Evolutionary conservation across 2,888 invertebrate genomes (phyloP), one percentile per base, ranked within the genome.

Genomic region (Microdon myrmicae): DNA sequence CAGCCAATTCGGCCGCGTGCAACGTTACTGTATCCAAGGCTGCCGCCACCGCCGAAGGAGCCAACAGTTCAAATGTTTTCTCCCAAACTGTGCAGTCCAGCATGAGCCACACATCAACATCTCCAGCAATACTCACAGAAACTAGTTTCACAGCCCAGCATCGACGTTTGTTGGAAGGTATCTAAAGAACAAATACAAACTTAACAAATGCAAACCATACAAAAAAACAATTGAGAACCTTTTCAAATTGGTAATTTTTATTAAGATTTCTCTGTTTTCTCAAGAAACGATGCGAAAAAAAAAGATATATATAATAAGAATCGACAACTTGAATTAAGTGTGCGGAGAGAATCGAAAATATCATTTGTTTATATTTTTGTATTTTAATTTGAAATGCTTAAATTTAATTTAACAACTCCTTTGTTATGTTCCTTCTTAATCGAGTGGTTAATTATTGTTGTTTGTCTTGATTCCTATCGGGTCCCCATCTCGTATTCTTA

Each of bases 101-200:
- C 9, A 9, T 4, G 4, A 49, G 32, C 60, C 60, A 47, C 60
- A 51, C 45, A 60, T 41, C 38, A 43, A 16, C 55, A 55, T 41
- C 54, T 37, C 35, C 72, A 72, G 47, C 72, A 71, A 35, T 71
- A 68, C 51, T 68, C 67, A 64, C 69, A 69, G 68, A 69, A 70
- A 37, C 61, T 69, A 55, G 71, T 71, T 68, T 71, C 72, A 72
- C 76, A 68, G 79, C 77, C 75, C 79, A 79, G 72, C 79, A 79
- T 53, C 76, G 75, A 69, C 79, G 78, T 69, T 71, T 78, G 72
- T 76, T 79, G 74, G 79, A 79, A 79, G 79, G 79, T 79, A 79
- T 77, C 77, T 73, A 72, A 72, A 71, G 47, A 68, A 67, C 53
- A 68, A 59, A 41, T 43, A 58, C 41, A 64, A 54, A 66, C 6